Evolutionary conservation across 2,888 invertebrate genomes (phyloP), one percentile per base, ranked within the genome.

Genomic region (Dione vanillae): DNA sequence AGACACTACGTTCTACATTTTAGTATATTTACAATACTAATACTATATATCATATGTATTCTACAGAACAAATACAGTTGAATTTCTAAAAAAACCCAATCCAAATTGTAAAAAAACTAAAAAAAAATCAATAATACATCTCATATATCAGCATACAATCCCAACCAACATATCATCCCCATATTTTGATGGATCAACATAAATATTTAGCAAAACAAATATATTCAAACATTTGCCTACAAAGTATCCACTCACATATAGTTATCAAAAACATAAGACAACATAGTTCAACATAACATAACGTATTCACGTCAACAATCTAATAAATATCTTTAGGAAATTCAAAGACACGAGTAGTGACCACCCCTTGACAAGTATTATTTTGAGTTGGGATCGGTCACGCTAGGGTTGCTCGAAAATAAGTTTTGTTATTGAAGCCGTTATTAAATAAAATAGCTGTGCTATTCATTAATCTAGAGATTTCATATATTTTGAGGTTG

Each of bases 381-480:
- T 90, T 91, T 88, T 91, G 91, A 91, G 87, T 88, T 90, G 91
- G 91, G 90, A 88, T 87, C 82, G 90, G 91, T 90, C 91, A 87
- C 85, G 86, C 78, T 81, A 88, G 91, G 91, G 91, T 78, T 91
- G 82, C 80, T 87, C 83, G 80, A 35, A 27, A 27, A 27, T 27
- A 27, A 27, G 2, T 27, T 27, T 27, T 27, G 27, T 27, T 27
- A 27, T 27, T 3, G 27, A 45, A 47, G 1, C 35, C 49, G 11
- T 64, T 64, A 43, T 59, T 10, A 3, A n/a, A n/a, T 27, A 59
- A 19, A 20, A 49, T 19, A 20, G 19, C 19, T 2, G 5, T 49
- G 49, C 1, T 20, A 19, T 49, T 49, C 49, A 19, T 49, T 49
- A 19, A 49, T 49, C 19, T 19, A 12, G 19, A 49, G 10, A 16